Evolutionary conservation across 92 coral and sea anemone species (phyloP), one percentile per base, ranked within the genome.

Genomic region (Porites divaricata): DNA sequence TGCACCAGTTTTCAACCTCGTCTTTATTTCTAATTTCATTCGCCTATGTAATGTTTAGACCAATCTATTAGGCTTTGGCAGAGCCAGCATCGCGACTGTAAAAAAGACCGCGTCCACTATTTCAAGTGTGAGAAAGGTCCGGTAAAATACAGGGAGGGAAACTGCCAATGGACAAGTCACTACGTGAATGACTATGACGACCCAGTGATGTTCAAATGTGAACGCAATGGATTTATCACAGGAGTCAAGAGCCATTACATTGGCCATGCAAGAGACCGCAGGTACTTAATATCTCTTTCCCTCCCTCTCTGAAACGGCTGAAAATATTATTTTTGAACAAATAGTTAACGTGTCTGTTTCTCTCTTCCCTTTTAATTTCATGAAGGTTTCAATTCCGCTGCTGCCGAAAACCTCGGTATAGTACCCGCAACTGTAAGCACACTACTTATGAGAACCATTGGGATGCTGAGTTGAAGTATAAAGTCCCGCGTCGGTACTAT

Each of bases 61-160:
- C 7, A 50, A 50, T 45, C 83, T 25, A 25, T 84, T 21, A 75
- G 24, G 35, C 11, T 24, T 10, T 25, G 77, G 75, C 67, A 49
- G 64, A 62, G 74, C 4, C n/a, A 50, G 26, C 78, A 75, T 75
- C 77, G 83, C 48, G 20, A 21, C 51, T 84, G 88, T 76, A 72
- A 84, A 51, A 25, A 69, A 15, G 88, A 84, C 25, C 88, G 88
- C 28, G 51, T 84, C 28, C 78, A 62, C 82, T 48, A 70, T 6
- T 84, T 84, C 62, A 1, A 51, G 8, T 84, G 88, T 59, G 50
- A 15, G 21, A 16, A 63, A 57, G 35, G 16, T 24, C 75, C 63
- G 1, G 6, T 25, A 23, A 2, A 1, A n/a, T 71, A 70, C 16
- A 28, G 6, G 11, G 24, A 6, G 8, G 14, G 72, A 1, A 16